Conservation (phyloP, 2,113 vertebrate species). For the Dicerorhinus sumatrensis region DNA sequence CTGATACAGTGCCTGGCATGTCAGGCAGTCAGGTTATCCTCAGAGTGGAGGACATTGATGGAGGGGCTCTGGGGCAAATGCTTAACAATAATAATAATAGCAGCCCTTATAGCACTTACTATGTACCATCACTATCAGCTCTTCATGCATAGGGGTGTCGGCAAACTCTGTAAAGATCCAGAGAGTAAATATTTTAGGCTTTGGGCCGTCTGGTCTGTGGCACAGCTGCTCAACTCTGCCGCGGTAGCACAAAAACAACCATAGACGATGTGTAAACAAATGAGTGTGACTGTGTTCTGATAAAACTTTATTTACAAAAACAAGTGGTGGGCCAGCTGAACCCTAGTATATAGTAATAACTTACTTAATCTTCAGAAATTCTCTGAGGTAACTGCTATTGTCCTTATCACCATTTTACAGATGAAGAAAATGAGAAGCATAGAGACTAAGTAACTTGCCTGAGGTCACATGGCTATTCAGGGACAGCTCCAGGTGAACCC, state of each 20-base stretch:
- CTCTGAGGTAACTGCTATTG: not conserved
- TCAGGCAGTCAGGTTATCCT: not conserved
- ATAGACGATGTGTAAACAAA: not conserved
- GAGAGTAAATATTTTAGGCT: not conserved
- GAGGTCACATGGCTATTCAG: not conserved
- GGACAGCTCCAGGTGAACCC: not conserved
- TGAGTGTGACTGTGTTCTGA: not conserved
- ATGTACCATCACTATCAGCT: too few species aligned
- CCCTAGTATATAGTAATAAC: not conserved
- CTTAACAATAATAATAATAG: not conserved
- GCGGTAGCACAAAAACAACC: not conserved
- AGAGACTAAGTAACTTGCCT: not conserved
- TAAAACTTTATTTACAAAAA: not conserved
- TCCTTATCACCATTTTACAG: not conserved
- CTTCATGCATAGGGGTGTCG: not conserved
- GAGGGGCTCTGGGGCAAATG: not conserved
- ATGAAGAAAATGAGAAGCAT: not conserved
- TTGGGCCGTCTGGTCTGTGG: not conserved
- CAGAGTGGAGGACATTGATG: not conserved
- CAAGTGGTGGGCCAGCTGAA: not conserved
- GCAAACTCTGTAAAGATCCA: not conserved
- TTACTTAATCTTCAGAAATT: not conserved
- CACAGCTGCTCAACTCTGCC: not conserved
- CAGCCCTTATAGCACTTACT: fast-evolving
- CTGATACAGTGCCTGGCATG: not conserved